These are phyloP conservation scores for Heterohyrax brucei DNA, from an alignment of 2,797 vertebrate genomes.

Conservation along the genomic window DNA sequence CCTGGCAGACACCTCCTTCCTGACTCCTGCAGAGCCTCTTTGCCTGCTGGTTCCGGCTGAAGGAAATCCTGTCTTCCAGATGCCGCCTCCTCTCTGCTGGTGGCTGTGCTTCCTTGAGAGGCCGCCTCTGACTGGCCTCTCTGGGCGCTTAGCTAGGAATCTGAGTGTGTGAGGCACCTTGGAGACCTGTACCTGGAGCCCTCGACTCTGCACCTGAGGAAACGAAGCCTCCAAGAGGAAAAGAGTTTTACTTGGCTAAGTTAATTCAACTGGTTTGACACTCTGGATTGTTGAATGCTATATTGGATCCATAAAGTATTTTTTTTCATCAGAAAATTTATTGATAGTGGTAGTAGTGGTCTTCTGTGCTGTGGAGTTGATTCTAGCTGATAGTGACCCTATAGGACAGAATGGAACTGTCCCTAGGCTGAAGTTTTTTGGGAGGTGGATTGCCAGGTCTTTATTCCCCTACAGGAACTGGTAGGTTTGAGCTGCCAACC, in stretches of 20 bases:
- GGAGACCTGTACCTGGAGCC: background rate
- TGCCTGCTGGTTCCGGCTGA: constrained; percentile 79
- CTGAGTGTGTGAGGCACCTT: background rate
- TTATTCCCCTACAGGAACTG: background rate
- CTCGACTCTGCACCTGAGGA: background rate
- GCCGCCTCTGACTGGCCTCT: background rate
- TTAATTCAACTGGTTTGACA: background rate
- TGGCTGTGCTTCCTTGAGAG: background rate
- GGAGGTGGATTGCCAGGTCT: background rate
- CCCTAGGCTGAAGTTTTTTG: background rate
- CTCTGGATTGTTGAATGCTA: background rate
- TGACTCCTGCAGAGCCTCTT: constrained; percentile 19
- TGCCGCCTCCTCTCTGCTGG: constrained; percentile 37
- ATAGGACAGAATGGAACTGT: background rate
- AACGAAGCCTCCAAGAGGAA: background rate
- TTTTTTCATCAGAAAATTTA: background rate
- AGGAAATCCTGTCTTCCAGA: constrained; percentile 81
- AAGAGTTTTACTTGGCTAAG: background rate
- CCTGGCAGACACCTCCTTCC: constrained; percentile 73
- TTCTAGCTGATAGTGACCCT: background rate
- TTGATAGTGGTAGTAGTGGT: background rate
- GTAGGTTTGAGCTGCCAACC: background rate
- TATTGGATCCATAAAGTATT: background rate
- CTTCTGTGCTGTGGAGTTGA: background rate
- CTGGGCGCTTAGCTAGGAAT: background rate